These are phyloP conservation scores for Dynastes maya DNA, from an alignment of 2,888 invertebrate species.

Conservation along the genomic window DNA sequence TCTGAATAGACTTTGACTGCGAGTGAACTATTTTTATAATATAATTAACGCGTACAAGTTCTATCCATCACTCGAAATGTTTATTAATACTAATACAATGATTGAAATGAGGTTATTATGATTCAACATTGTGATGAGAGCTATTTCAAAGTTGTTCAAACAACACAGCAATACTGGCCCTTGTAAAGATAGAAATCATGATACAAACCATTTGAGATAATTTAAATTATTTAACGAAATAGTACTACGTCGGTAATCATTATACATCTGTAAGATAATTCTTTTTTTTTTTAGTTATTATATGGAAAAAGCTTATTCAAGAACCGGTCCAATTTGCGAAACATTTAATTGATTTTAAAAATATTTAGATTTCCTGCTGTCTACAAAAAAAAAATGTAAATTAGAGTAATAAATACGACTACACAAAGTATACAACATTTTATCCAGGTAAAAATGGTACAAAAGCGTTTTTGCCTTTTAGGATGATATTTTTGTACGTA, in stretches of 20 bases:
- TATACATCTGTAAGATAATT: neutral
- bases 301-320: constrained; percentile 7
- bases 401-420: constrained; percentile 26
- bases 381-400: constrained; percentile 28
- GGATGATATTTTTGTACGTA: constrained; percentile 70
- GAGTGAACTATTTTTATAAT: too few relatives aligned
- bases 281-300: neutral
- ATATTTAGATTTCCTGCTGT: constrained; percentile 2
- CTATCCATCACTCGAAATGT: too few relatives aligned
- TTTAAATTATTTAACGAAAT: constrained; percentile 16
- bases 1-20: too few relatives aligned
- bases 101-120: too few relatives aligned
- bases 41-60: too few relatives aligned
- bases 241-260: constrained; percentile 23
- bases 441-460: constrained; percentile 69
- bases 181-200: constrained; percentile 23
- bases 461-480: constrained; percentile 69
- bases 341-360: neutral
- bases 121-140: neutral
- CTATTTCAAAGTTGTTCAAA: neutral
- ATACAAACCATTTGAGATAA: constrained; percentile 40
- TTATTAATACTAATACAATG: too few relatives aligned
- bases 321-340: constrained; percentile 29
- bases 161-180: constrained; percentile 16
- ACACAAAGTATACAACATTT: constrained; percentile 62